Evolutionary conservation across 2,797 vertebrate species (phyloP).

Genomic region (Danio choprae): DNA sequence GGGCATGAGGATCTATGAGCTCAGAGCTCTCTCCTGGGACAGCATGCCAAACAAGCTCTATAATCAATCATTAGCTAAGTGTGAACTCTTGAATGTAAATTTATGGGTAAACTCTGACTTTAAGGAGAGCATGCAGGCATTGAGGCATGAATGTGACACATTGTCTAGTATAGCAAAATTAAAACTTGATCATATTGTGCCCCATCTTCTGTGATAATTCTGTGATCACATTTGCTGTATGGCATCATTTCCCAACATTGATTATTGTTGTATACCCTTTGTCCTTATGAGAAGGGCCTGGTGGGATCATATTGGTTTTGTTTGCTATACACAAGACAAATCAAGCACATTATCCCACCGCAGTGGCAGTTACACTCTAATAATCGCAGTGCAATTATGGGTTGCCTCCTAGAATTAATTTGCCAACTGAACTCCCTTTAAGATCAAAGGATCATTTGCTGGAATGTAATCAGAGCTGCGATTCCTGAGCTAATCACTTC

Average conservation of each 20-base stretch:
- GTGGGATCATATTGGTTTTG: slow-evolving; percentile 40
- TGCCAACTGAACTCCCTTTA: slow-evolving; percentile 20
- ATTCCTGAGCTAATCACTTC: slow-evolving; percentile 15
- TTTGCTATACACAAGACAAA: slow-evolving; percentile 41
- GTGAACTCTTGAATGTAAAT: too few relatives aligned
- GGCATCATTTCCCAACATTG: slow-evolving; percentile 34
- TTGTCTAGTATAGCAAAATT: neutral
- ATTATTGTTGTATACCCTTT: slow-evolving; percentile 37
- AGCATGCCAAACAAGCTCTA: too few relatives aligned
- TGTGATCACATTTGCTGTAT: slow-evolving; percentile 25
- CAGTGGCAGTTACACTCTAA: slow-evolving; percentile 43
- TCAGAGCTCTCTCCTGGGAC: too few relatives aligned
- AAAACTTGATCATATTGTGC: neutral
- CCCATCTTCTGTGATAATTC: neutral
- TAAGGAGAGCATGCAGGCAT: neutral
- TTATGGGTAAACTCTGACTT: too few relatives aligned
- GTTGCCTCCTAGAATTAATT: slow-evolving; percentile 35
- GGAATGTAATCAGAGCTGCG: slow-evolving; percentile 4
- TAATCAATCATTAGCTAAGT: too few relatives aligned
- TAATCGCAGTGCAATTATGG: slow-evolving; percentile 52
- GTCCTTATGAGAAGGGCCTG: slow-evolving; percentile 23
- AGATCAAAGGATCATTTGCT: slow-evolving; percentile 11
- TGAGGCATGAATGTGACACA: neutral
- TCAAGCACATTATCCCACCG: slow-evolving; percentile 49
- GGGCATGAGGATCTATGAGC: too few relatives aligned